Evolutionary conservation across 2,888 invertebrate species (phyloP), one percentile per base, ranked within the genome.

Genomic region (Drosophila prostipennis): DNA sequence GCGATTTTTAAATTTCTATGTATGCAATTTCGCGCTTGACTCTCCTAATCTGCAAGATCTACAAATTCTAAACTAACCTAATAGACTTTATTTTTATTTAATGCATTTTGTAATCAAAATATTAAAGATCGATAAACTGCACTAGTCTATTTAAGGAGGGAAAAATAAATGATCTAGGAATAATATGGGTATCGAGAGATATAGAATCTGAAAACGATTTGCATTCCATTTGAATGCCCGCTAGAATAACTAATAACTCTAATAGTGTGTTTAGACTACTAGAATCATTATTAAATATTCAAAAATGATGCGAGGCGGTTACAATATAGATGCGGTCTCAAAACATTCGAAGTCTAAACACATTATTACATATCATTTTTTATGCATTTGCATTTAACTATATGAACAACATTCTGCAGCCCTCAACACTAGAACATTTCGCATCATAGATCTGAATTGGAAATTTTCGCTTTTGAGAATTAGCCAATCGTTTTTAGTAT

Each of bases 301-400:
- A 26, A 26, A 26, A 26, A 26, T 26, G 6, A 26, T 26, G 26
- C 5, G 5, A 26, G 26, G 26, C 26, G 19, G 19, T 19, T 19
- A 2, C 19, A 19, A 6, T 26, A 19, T 26, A 26, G 26, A 5
- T 26, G 6, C 26, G 6, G 26, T 26, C 26, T 6, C 6, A 26
- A 26, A 26, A 26, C 26, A 26, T 26, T 26, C 26, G 26, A 26
- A 26, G 26, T 26, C 6, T 26, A 26, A 26, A 26, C 26, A 26
- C 26, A 26, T n/a, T 14, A 29, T 8, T 8, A 45, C 6, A 46
- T 14, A 14, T 42, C 14, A 46, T 14, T 32, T 46, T 14, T 46
- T 29, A 11, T 46, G 29, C 46, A 46, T 14, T 46, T 32, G 46
- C 46, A 16, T 29, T 46, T 46, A 14, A 46, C 14, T 32, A 45